Evolutionary conservation across 2,797 vertebrate genomes (phyloP).

Genomic region (Tiaroga cobitis): DNA sequence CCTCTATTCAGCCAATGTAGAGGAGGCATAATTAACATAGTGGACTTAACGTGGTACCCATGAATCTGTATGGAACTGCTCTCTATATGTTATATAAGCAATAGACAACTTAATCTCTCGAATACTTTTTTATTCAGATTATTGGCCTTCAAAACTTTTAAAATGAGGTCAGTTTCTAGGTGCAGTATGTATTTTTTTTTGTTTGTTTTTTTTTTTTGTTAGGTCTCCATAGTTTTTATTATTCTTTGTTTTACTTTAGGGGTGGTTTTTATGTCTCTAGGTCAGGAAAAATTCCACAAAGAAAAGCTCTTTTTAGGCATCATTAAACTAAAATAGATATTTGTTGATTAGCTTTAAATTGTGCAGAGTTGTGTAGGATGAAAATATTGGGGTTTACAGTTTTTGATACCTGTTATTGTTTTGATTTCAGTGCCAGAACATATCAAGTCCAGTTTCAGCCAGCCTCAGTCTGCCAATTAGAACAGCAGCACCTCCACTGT

Average conservation of each 20-base stretch:
- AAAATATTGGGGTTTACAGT: background rate
- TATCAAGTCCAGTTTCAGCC: conserved; percentile 86
- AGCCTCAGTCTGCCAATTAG: conserved; percentile 82
- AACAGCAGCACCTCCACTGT: conserved; percentile 71
- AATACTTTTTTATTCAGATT: background rate
- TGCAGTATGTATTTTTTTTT: background rate
- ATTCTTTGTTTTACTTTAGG: background rate
- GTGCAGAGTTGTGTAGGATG: background rate
- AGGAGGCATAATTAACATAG: background rate
- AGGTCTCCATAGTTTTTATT: background rate
- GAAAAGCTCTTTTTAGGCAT: background rate
- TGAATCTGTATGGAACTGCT: background rate
- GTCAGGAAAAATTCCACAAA: background rate
- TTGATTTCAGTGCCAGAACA: conserved; percentile 86
- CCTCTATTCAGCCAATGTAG: background rate
- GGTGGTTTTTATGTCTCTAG: background rate
- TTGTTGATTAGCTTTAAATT: background rate
- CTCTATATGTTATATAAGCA: background rate
- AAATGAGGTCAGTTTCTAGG: background rate
- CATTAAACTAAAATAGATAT: background rate
- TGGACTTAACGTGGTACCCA: background rate
- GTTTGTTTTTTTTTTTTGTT: background rate
- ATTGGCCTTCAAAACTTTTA: background rate
- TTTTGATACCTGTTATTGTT: conserved; percentile 4
- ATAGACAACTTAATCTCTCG: background rate